These are phyloP conservation scores for Zaprionus bogoriensis DNA, from an alignment of 2,888 invertebrate genomes.

Conservation along the genomic window DNA sequence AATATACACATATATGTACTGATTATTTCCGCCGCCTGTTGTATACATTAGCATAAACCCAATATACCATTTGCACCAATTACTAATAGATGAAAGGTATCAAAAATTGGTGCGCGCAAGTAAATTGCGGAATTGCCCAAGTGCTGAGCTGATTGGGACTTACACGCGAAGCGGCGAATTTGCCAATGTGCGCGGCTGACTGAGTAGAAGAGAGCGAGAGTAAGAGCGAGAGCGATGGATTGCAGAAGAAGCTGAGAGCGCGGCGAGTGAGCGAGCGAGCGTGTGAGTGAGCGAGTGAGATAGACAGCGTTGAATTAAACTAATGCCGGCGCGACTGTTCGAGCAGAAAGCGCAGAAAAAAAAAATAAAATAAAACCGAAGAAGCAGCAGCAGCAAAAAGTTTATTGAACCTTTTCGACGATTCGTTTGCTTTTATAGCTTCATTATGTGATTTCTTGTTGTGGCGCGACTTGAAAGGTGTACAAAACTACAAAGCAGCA, in stretches of 20 bases:
- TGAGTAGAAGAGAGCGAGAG: not conserved
- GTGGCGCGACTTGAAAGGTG: constrained; percentile 55
- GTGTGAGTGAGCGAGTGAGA: constrained; percentile 2
- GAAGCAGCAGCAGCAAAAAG: constrained; percentile 53
- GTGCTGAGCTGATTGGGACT: constrained; percentile 59
- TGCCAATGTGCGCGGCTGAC: constrained; percentile 19
- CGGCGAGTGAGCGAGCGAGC: not conserved
- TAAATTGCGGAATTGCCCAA: constrained; percentile 70
- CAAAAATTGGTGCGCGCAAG: constrained; percentile 49
- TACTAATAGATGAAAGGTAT: not conserved
- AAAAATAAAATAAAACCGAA: constrained; percentile 16
- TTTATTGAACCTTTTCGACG: constrained; percentile 78
- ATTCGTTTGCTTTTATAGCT: constrained; percentile 66
- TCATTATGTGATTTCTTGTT: constrained; percentile 48
- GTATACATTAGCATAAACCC: too few relatives aligned
- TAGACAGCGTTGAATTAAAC: constrained; percentile 32
- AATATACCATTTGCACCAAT: too few relatives aligned
- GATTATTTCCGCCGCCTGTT: too few relatives aligned
- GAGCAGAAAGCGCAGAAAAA: constrained; percentile 16
- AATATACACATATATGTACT: too few relatives aligned
- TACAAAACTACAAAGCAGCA: constrained; percentile 51
- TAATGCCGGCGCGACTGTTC: constrained; percentile 24
- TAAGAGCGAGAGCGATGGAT: constrained; percentile 9
- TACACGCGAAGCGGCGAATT: constrained; percentile 47
- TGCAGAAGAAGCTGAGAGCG: too few relatives aligned